Evolutionary conservation across 2,888 invertebrate species (phyloP).

Genomic region (Coremacera marginata): DNA sequence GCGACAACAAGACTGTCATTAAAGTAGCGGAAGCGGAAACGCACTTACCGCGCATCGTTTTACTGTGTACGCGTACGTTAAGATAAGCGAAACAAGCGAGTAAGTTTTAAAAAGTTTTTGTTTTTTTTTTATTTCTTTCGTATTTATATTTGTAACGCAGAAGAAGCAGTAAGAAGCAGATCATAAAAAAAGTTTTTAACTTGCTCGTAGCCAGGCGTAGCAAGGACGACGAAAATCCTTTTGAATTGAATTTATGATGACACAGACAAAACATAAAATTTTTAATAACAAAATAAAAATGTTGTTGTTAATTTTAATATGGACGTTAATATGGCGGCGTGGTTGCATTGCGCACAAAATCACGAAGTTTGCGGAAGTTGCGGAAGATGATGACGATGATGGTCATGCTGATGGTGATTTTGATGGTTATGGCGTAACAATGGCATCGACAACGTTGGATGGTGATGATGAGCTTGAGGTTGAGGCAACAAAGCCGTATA

Average conservation of each 20-base stretch:
- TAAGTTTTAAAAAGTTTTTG: neutral
- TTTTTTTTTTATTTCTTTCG: neutral
- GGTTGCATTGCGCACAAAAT: neutral
- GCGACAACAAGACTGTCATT: slow-evolving; percentile 16
- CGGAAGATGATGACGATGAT: neutral
- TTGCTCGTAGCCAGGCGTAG: neutral
- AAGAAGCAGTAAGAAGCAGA: slow-evolving; percentile 3
- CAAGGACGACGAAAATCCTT: neutral
- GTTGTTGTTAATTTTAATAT: slow-evolving; percentile 51
- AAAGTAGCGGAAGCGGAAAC: slow-evolving; percentile 30
- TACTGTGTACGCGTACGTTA: neutral
- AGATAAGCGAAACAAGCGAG: slow-evolving; percentile 15
- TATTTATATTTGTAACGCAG: neutral
- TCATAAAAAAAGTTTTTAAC: slow-evolving; percentile 9
- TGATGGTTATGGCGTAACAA: neutral
- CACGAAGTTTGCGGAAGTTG: neutral
- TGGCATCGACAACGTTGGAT: neutral
- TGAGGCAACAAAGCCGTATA: slow-evolving; percentile 2
- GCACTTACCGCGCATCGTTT: slow-evolving; percentile 4
- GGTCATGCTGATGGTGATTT: neutral
- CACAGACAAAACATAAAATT: slow-evolving; percentile 45
- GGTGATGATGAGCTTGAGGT: neutral
- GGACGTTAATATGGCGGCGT: slow-evolving; percentile 43
- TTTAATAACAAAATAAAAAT: slow-evolving; percentile 53
- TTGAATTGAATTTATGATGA: slow-evolving; percentile 43